These are phyloP conservation scores for Malaclemys terrapin DNA, from an alignment of 2,113 vertebrate genomes.

Conservation along the genomic window DNA sequence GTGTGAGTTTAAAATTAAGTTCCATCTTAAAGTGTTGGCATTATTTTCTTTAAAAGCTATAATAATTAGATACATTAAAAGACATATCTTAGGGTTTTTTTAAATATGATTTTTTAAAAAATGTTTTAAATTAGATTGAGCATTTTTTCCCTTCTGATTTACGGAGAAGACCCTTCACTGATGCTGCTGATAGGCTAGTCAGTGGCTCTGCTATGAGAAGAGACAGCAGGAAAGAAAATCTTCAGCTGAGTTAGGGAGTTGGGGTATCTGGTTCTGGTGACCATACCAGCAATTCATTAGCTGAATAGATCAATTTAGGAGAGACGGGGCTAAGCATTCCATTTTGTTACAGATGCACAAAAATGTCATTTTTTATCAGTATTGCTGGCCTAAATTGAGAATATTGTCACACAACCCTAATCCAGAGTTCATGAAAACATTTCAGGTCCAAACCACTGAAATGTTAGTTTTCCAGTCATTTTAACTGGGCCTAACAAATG, in stretches of 20 bases:
- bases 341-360: not conserved
- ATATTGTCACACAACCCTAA: not conserved
- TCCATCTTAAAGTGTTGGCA: not conserved
- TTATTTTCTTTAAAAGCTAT: not conserved
- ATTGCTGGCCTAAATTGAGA: not conserved
- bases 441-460: fast-evolving
- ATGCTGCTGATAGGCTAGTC: not conserved
- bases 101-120: not conserved
- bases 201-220: not conserved
- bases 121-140: not conserved
- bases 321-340: not conserved
- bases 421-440: not conserved
- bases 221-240: not conserved
- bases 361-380: not conserved
- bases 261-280: not conserved
- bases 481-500: slow-evolving; percentile 7
- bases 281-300: not conserved
- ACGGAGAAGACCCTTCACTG: not conserved
- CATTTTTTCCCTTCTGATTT: not conserved
- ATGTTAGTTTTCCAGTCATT: slow-evolving; percentile 24
- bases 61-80: not conserved
- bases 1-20: not conserved
- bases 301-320: not conserved
- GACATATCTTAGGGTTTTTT: not conserved
- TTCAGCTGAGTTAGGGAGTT: not conserved